Base-by-base conservation (phyloP, 2,888 invertebrate genomes). In the Peribatodes rhomboidaria region DNA sequence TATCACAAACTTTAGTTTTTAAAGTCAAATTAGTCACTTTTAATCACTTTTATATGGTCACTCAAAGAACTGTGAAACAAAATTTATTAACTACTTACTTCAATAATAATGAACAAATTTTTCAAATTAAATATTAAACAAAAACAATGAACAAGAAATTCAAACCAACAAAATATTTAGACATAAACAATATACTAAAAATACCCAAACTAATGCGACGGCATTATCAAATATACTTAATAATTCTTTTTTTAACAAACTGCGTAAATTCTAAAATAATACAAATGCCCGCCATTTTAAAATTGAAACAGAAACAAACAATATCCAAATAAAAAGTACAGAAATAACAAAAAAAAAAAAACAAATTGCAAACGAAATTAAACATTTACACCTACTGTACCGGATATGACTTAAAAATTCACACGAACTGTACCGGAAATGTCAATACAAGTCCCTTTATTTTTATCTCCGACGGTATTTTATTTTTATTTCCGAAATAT, bases 401-500 rank as follows among this genome's bases (percentile, higher is more conserved):
- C 14, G 14, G 14, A 53, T 14, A 39, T 14, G 14, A n/a, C n/a
- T n/a, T n/a, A n/a, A n/a, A n/a, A n/a, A 27, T 27, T 27, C 35
- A 35, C 11, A 7, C 11, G 35, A 35, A 3, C 27, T 27, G 27
- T 2, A 39, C 14, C 14, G 14, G 14, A 53, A 22, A 39, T 14
- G 14, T 27, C 6, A 14, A 44, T 31, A 2, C 6, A n/a, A 27
- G 16, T 14, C n/a, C 18, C 16, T n/a, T 44, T n/a, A 47, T 22
- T 20, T 44, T n/a, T 27, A 44, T 10, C 14, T 20, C n/a, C 37
- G 39, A 13, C 53, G 39, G n/a, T n/a, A n/a, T n/a, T n/a, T n/a
- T 49, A 47, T 65, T 46, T 37, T 47, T 50, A 37, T 62, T 53
- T 52, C n/a, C 60, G 63, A 70, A 73, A 74, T 47, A 54, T 39